Evolutionary conservation across 2,888 invertebrate genomes (phyloP).

Genomic region (Lasioglossum calceatum): DNA sequence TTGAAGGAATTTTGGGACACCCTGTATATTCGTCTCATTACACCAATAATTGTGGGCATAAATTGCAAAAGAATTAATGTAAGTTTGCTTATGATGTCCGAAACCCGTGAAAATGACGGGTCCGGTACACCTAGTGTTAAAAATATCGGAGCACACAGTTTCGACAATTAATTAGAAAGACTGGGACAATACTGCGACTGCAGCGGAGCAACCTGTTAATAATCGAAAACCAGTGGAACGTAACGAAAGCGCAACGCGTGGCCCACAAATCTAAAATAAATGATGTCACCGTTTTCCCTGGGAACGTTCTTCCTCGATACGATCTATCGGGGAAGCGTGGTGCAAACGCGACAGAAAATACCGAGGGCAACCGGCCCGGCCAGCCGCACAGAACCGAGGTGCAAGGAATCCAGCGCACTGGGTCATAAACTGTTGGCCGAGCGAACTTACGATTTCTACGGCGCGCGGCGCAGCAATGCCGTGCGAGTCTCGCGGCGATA

Average conservation of each 20-base stretch:
- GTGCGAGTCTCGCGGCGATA: slow-evolving; percentile 42
- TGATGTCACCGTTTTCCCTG: slow-evolving; percentile 5
- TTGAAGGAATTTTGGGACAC: too few species aligned
- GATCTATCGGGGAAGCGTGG: slow-evolving; percentile 42
- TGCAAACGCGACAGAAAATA: slow-evolving; percentile 25
- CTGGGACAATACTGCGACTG: neutral
- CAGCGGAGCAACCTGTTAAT: neutral
- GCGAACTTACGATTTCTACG: slow-evolving; percentile 34
- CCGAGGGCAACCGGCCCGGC: neutral
- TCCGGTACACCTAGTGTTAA: neutral
- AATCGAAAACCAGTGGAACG: neutral
- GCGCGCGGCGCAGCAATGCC: neutral
- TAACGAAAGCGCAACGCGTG: slow-evolving; percentile 6
- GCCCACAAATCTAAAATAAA: slow-evolving; percentile 21
- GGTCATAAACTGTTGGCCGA: slow-evolving; percentile 42
- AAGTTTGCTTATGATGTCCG: too few species aligned
- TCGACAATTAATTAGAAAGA: neutral
- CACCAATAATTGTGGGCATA: too few species aligned
- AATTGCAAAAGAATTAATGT: too few species aligned
- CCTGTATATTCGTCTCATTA: too few species aligned
- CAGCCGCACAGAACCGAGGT: neutral
- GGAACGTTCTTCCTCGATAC: slow-evolving; percentile 16
- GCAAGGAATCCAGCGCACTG: slow-evolving; percentile 41
- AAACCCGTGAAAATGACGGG: too few species aligned
- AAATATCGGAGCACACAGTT: neutral